Evolutionary conservation across 2,888 invertebrate species (phyloP).

Genomic region (Amblyteles armatorius): DNA sequence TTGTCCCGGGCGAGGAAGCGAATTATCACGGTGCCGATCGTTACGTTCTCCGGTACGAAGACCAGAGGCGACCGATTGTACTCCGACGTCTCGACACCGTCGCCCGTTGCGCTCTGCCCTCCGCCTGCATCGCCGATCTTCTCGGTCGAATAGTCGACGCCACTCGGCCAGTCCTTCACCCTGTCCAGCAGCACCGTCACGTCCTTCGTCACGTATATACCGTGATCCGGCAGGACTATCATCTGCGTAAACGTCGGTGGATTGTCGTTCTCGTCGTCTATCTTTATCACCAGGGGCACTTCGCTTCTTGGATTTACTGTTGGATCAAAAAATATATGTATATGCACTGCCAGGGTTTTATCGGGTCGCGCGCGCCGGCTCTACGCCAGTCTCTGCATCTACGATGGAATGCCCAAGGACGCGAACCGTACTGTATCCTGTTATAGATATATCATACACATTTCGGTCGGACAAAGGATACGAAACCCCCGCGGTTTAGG

Average conservation of each 20-base stretch:
- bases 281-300: conserved; percentile 89
- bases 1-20: conserved; percentile 90
- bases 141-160: not conserved
- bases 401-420: too few relatives aligned
- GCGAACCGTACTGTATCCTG: too few relatives aligned
- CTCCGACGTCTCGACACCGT: conserved; percentile 51
- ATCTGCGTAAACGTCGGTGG: conserved; percentile 90
- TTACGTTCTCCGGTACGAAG: conserved; percentile 90
- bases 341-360: not conserved
- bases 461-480: too few relatives aligned
- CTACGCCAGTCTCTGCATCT: too few relatives aligned
- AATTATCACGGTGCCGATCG: conserved; percentile 89
- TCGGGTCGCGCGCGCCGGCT: too few relatives aligned
- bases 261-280: conserved; percentile 94
- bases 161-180: not conserved
- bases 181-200: conserved; percentile 81
- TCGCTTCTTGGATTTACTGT: conserved; percentile 90
- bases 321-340: conserved; percentile 65
- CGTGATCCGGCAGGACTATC: conserved; percentile 89
- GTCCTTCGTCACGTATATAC: conserved; percentile 88
- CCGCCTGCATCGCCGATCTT: conserved; percentile 32
- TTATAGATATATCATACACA: too few relatives aligned
- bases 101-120: conserved; percentile 56
- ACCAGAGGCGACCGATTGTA: conserved; percentile 87
- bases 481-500: too few relatives aligned